These are phyloP conservation scores for Elephas maximus DNA, from an alignment of 2,113 vertebrate species.

Conservation along the genomic window DNA sequence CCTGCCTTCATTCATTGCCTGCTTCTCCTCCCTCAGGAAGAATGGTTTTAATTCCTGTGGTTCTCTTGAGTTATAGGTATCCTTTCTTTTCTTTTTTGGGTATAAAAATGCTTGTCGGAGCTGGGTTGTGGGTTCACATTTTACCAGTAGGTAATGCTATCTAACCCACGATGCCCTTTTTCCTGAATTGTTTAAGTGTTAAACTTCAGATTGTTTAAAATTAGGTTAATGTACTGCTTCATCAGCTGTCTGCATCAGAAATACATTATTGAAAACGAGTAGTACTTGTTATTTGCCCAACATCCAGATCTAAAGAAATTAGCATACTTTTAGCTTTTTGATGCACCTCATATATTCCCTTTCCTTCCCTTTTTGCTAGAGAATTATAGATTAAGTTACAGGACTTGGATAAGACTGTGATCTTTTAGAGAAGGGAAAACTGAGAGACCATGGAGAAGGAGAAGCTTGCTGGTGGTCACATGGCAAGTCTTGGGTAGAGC, in stretches of 20 bases:
- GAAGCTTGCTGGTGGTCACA: conserved; percentile 64
- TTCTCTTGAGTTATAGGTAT: conserved; percentile 34
- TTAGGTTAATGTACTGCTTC: conserved; percentile 3
- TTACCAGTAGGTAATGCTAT: not conserved
- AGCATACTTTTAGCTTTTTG: not conserved
- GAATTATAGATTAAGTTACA: conserved; percentile 25
- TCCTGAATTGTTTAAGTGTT: not conserved
- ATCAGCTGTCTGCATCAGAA: conserved; percentile 6
- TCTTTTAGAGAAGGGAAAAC: conserved; percentile 29
- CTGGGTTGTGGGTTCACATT: not conserved
- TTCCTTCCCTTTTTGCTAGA: not conserved
- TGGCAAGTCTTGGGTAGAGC: conserved; percentile 66
- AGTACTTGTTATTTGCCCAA: not conserved
- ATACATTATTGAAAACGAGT: conserved; percentile 39
- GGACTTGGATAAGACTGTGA: not conserved
- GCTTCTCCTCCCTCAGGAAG: not conserved
- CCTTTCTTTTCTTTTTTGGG: conserved; percentile 16
- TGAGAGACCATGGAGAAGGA: conserved; percentile 32
- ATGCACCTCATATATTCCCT: not conserved
- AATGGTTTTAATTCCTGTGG: conserved; percentile 38
- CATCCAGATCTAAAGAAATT: not conserved
- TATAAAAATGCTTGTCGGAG: conserved; percentile 34
- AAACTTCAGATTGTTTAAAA: conserved; percentile 37
- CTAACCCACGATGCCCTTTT: conserved; percentile 38
- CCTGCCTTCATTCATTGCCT: conserved; percentile 13